Evolutionary conservation across 2,888 invertebrate species (phyloP), one percentile per base, ranked within the genome.

Genomic region (Diarsia rubi): DNA sequence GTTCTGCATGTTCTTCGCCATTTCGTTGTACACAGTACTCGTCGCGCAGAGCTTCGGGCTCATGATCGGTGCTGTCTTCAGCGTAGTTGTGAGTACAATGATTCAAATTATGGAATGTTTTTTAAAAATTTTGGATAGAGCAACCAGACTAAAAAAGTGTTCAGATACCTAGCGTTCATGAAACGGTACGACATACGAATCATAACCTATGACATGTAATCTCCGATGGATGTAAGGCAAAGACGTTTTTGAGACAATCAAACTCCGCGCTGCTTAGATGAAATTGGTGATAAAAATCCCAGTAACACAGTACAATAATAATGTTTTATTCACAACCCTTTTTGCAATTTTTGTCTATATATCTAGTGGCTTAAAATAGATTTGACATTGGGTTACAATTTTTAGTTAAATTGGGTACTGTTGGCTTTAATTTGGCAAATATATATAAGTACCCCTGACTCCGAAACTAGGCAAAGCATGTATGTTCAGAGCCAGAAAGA

Each of bases 11-110:
- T 99, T 99, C 95, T 97, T 98, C 88, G 96, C 97, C 5, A 98
- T 99, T 67, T 98, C 98, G 76, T 93, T 98, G 67, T 97, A 99
- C 85, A 98, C 98, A 0, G 98, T 98, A 27, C 98, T 99, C 73
- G 98, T 99, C 3, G 99, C 99, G 2, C 99, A 99, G 95, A 98
- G 99, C 90, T 97, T 99, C 85, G 99, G 99, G 0, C 97, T 99
- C 2, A 98, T 99, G 97, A 98, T 99, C 87, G 99, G 99, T 12
- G 98, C 99, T 11, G 98, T 98, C 84, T 99, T 98, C 86, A 97
- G 97, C 91, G 98, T 98, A 78, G 98, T 98, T 84, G 98, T 98
- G 92, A 97, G 98, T 97, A 88, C 54, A 12, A 60, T 31, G 3
- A 9, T 60, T 60, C 12, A 37, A 60, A n/a, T 31, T 31, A 19